Base-by-base conservation (phyloP, 2,888 invertebrate species). In the Caenorhabditis japonica region DNA sequence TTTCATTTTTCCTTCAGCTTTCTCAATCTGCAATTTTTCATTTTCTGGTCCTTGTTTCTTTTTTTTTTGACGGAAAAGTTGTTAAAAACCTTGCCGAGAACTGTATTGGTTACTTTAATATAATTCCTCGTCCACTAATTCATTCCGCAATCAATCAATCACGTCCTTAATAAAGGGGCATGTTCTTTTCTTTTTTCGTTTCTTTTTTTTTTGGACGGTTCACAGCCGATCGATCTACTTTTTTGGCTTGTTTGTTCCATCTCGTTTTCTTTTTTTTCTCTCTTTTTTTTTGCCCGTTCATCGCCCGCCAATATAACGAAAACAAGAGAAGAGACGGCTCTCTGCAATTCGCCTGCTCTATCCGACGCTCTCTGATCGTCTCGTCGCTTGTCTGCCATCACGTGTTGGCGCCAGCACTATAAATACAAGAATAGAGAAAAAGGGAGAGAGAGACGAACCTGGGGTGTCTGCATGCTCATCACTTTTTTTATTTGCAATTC, bases 21-120 rank as follows among this genome's bases (percentile, higher is more conserved):
- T 34, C 33, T 21, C 23, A 46, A 15, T 17, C 39, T 64, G 55
- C 56, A 56, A 64, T 56, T 47, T 49, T 47, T 55, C 53, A 34
- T 27, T 7, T 47, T 23, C 55, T 23, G 64, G 55, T 55, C 23
- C 44, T 43, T 39, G 21, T 41, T 52, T 52, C n/a, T n/a, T n/a
- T n/a, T n/a, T n/a, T n/a, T 43, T n/a, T n/a, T n/a, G n/a, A n/a
- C n/a, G n/a, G 30, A 30, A 53, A 61, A 46, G 21, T 39, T 62
- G 27, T 62, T 43, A n/a, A n/a, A n/a, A n/a, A n/a, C n/a, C 53
- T 62, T 62, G 53, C 62, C 62, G 38, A 39, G n/a, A n/a, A n/a
- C n/a, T n/a, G n/a, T n/a, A n/a, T n/a, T n/a, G n/a, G n/a, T n/a
- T n/a, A n/a, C n/a, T n/a, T n/a, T n/a, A n/a, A n/a, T n/a, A n/a